Conservation (phyloP, 2,797 vertebrate species). For the Myotis daubentonii region DNA sequence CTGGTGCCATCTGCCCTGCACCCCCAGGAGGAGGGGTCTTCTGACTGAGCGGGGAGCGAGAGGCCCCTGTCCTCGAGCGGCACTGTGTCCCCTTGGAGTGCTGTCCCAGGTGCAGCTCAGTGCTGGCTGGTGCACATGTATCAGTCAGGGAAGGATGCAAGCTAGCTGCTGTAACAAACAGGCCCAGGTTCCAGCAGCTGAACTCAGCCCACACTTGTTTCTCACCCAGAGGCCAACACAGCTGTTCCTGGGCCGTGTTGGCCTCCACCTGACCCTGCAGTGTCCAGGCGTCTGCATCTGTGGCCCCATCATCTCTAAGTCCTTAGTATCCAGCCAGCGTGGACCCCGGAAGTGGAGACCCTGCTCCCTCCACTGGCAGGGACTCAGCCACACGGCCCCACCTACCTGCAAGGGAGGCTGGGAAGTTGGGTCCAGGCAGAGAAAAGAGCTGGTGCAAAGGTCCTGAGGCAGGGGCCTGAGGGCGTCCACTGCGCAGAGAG, state of each 20-base stretch:
- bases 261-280: background rate
- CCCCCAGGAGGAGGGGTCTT: fast-evolving
- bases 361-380: background rate
- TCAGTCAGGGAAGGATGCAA: background rate
- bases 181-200: background rate
- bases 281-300: background rate
- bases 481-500: fast-evolving
- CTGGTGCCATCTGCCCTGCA: background rate
- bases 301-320: background rate
- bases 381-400: background rate
- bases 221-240: background rate
- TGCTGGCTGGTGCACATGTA: too few relatives aligned
- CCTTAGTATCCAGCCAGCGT: background rate
- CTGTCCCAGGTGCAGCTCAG: fast-evolving
- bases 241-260: background rate
- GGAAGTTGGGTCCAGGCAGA: background rate
- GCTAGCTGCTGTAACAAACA: background rate
- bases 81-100: background rate
- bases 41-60: too few relatives aligned
- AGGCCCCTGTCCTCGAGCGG: background rate
- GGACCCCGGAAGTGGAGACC: fast-evolving
- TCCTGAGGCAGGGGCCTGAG: background rate
- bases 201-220: background rate
- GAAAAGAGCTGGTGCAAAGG: background rate
- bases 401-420: background rate